Conservation (phyloP, 2,888 invertebrate genomes). For the Synanthedon formicaeformis region DNA sequence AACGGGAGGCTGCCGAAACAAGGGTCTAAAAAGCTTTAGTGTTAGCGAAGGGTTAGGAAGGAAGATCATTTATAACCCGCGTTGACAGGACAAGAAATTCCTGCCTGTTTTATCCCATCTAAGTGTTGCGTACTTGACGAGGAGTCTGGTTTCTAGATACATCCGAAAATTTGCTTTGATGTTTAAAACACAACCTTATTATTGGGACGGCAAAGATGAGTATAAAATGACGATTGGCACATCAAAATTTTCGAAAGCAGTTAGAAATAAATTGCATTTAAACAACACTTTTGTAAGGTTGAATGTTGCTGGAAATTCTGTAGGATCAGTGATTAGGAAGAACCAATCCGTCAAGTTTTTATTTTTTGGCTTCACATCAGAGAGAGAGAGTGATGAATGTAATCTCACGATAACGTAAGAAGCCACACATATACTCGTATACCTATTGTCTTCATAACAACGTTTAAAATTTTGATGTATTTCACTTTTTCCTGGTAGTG, state of each 20-base stretch:
- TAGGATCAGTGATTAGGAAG: constrained; percentile 22
- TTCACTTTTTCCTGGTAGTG: not conserved
- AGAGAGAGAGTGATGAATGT: no score
- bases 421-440: no score
- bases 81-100: constrained; percentile 46
- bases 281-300: constrained; percentile 1
- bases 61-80: constrained; percentile 46
- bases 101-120: constrained; percentile 36
- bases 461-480: no score
- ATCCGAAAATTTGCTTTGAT: not conserved
- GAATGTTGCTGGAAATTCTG: constrained; percentile 2
- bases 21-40: constrained; percentile 34
- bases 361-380: constrained; percentile 12
- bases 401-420: no score
- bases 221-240: constrained; percentile 3
- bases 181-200: not conserved
- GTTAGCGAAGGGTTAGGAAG: constrained; percentile 30
- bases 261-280: constrained; percentile 6
- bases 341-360: constrained; percentile 30
- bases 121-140: constrained; percentile 15
- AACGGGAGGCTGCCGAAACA: constrained; percentile 25
- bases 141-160: not conserved
- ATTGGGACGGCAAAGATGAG: not conserved
- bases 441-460: no score
- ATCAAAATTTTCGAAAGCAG: constrained; percentile 4